Base-by-base conservation (phyloP, 2,113 vertebrate genomes). In the Poicephalus meyeri region DNA sequence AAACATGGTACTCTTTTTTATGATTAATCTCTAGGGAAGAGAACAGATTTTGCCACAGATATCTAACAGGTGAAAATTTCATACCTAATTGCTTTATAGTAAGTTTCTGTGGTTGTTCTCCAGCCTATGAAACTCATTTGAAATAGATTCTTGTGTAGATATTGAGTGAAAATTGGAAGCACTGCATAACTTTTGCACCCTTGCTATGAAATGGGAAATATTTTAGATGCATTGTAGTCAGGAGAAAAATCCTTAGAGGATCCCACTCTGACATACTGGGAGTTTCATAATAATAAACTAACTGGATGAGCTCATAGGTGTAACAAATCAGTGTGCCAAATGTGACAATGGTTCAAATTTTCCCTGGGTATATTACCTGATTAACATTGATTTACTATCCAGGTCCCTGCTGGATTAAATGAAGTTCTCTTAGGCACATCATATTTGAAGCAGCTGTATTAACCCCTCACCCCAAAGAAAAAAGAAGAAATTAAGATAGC, bases 71-170 rank as follows among this genome's bases (percentile, higher is more conserved):
- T 73, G 55, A 80, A 47, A 78, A 70, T 53, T 25, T 58, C 14
- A 53, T 15, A 19, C 21, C 3, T 68, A 18, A 46, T 21, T 60
- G 6, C 15, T 90, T 80, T 41, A 7, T 6, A 46, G 8, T 17
- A 33, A 7, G 3, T 37, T 86, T 55, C 25, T 74, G 4, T 88
- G 39, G 6, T 16, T 80, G 0, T 0, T 25, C 9, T 13, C 10
- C 3, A 4, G 44, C 42, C 58, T 25, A 14, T 31, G 14, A 21
- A 19, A 17, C 10, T 42, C 35, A 7, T 12, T 68, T 81, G 31
- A 44, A 89, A 49, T 3, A 37, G 6, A 18, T 4, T 50, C 19
- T 74, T 68, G 23, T 37, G 26, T 9, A 55, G 17, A 9, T 47
- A 25, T 10, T 7, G 5, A 23, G 14, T 17, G 44, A 60, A 41